Evolutionary conservation across 2,113 vertebrate species (phyloP).

Genomic region (Terrapene triunguis): DNA sequence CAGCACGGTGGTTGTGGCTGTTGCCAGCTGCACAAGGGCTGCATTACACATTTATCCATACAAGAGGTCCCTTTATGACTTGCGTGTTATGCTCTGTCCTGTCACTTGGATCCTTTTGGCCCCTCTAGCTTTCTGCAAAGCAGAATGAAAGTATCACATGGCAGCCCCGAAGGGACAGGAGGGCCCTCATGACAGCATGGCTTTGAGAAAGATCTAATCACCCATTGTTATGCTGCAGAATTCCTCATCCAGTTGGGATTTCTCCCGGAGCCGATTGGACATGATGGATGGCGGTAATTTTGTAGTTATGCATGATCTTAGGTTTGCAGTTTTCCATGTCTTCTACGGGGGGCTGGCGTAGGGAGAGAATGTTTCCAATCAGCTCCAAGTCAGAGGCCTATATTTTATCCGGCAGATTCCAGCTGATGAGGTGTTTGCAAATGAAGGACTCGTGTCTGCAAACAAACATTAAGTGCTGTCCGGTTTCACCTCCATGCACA

Average conservation of each 20-base stretch:
- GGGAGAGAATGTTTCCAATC: background rate
- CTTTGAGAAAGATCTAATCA: conserved; percentile 6
- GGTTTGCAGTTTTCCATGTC: conserved; percentile 25
- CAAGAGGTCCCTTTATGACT: background rate
- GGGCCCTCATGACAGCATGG: background rate
- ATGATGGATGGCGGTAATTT: conserved; percentile 32
- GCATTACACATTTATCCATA: background rate
- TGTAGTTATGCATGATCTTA: conserved; percentile 13
- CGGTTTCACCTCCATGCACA: background rate
- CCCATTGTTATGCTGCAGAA: conserved; percentile 27
- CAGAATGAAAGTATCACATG: background rate
- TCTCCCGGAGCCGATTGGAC: conserved; percentile 22
- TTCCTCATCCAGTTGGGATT: background rate
- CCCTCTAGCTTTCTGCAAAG: conserved; percentile 7
- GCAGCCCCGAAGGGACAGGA: background rate
- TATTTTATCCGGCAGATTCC: background rate
- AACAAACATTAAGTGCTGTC: background rate
- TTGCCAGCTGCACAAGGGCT: background rate
- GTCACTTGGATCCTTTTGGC: background rate
- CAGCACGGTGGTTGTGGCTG: background rate
- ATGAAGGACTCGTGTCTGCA: background rate
- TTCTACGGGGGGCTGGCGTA: background rate
- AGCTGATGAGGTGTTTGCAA: conserved; percentile 18
- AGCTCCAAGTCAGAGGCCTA: conserved; percentile 17
- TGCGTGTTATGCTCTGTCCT: background rate